phyloP scores from a whole-genome alignment of 2,888 invertebrate species.

The Seira ritae region DNA sequence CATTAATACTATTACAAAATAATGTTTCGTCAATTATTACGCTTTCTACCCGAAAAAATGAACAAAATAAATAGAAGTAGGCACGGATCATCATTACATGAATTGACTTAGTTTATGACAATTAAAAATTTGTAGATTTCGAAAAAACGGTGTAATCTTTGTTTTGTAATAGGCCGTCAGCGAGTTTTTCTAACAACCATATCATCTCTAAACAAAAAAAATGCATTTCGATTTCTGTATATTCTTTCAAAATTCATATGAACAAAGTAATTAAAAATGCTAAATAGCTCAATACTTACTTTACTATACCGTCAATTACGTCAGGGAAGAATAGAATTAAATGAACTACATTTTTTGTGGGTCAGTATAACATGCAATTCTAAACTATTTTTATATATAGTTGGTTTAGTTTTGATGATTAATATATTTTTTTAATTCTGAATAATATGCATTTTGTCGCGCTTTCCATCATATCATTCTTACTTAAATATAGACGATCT shows the following conservation, averaged over 20 bases:
- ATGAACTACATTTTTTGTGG: slow-evolving; percentile 4
- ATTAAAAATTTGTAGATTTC: slow-evolving; percentile 60
- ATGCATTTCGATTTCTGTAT: slow-evolving; percentile 50
- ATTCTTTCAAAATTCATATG: slow-evolving; percentile 25
- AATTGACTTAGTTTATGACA: slow-evolving; percentile 59
- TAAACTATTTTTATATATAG: not conserved
- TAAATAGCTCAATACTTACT: slow-evolving; percentile 11
- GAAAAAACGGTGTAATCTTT: slow-evolving; percentile 39
- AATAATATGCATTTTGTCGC: slow-evolving; percentile 10
- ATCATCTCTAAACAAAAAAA: slow-evolving; percentile 32
- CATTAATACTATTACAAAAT: slow-evolving; percentile 55
- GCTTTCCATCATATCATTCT: not conserved
- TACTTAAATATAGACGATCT: slow-evolving; percentile 2
- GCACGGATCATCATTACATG: slow-evolving; percentile 52
- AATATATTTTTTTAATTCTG: not conserved
- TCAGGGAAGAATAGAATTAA: not conserved
- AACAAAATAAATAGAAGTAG: slow-evolving; percentile 63
- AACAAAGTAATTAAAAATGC: slow-evolving; percentile 48
- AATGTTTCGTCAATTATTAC: slow-evolving; percentile 57
- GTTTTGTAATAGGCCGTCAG: slow-evolving; percentile 23
- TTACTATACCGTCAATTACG: not conserved
- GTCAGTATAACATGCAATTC: slow-evolving; percentile 2
- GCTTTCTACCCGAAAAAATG: slow-evolving; percentile 53
- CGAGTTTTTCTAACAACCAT: not conserved
- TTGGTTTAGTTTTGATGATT: not conserved